Evolutionary conservation across 1,140 invertebrate species (phyloP).

Genomic region (Diachasmimorpha longicaudata): DNA sequence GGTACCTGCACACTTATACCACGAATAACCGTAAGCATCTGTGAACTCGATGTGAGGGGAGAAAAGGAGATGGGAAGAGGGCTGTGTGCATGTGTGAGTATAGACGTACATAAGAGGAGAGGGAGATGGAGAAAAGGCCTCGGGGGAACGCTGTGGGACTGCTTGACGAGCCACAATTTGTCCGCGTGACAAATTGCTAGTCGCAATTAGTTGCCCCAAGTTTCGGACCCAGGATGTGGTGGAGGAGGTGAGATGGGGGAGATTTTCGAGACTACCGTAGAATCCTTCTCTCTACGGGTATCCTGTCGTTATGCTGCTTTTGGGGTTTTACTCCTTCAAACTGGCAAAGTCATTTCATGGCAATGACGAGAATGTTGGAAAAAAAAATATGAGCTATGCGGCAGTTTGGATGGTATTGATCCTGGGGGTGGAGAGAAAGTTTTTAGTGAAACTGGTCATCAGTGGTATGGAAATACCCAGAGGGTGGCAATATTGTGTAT

Average conservation of each 20-base stretch:
- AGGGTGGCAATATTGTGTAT: too few relatives aligned
- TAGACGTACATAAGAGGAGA: neutral
- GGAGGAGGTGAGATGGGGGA: neutral
- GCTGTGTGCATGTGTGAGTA: neutral
- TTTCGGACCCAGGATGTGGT: slow-evolving; percentile 38
- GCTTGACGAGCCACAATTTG: slow-evolving; percentile 51
- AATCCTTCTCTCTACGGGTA: neutral
- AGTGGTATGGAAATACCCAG: too few relatives aligned
- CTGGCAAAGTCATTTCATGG: neutral
- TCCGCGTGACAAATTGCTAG: slow-evolving; percentile 55
- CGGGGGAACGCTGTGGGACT: slow-evolving; percentile 22
- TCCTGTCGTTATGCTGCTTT: neutral
- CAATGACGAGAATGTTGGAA: neutral
- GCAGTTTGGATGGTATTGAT: neutral
- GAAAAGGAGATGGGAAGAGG: neutral
- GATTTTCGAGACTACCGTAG: neutral
- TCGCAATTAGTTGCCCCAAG: slow-evolving; percentile 53
- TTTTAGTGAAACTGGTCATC: too few relatives aligned
- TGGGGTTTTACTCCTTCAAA: neutral
- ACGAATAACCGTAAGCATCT: neutral
- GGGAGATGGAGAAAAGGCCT: neutral
- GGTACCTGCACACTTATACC: neutral
- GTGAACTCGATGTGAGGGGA: neutral
- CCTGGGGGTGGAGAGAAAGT: neutral
- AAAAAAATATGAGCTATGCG: neutral